Base-by-base conservation (phyloP, 2,888 invertebrate species). In the Plusia festucae region DNA sequence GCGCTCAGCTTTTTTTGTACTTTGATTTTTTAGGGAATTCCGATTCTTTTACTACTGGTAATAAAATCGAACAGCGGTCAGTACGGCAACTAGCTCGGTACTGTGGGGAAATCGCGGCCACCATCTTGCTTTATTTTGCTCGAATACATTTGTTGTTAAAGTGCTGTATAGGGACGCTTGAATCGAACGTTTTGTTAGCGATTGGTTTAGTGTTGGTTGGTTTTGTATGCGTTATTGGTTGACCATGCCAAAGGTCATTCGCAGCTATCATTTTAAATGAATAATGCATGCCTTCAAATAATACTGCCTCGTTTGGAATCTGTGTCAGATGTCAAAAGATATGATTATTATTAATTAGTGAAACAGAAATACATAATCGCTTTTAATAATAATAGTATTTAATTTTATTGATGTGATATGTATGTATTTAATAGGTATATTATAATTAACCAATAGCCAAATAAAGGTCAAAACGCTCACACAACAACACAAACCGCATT, bases 11-110 rank as follows among this genome's bases (percentile, higher is more conserved):
- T 73, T 83, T 34, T 70, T 73, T 69, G 66, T 69, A 62, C 73
- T 79, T 84, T 62, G 80, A 80, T 88, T 90, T 90, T 86, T 70
- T 61, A 49, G 16, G 46, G 16, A 79, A 80, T 85, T 83, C 82
- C 73, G 82, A 84, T 82, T 83, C 89, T 78, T 91, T 92, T 90
- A 93, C 89, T 88, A 87, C 72, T 63, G 80, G 78, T 85, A 79
- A 91, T 93, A 92, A 93, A 93, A 91, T 77, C 70, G 81, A 89
- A 92, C 76, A 80, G 80, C 85, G 88, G 69, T 63, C 70, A 68
- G 63, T 85, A 83, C 87, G 80, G 83, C 84, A 84, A 84, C 88
- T 89, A 85, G 85, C 81, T 73, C 62, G 56, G 44, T 53, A 40
- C 72, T 51, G 20, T 46, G 53, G 46, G 67, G 60, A 65, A 60